These are phyloP conservation scores for Netelia fuscicornis DNA, from an alignment of 2,888 invertebrate species.

Conservation along the genomic window DNA sequence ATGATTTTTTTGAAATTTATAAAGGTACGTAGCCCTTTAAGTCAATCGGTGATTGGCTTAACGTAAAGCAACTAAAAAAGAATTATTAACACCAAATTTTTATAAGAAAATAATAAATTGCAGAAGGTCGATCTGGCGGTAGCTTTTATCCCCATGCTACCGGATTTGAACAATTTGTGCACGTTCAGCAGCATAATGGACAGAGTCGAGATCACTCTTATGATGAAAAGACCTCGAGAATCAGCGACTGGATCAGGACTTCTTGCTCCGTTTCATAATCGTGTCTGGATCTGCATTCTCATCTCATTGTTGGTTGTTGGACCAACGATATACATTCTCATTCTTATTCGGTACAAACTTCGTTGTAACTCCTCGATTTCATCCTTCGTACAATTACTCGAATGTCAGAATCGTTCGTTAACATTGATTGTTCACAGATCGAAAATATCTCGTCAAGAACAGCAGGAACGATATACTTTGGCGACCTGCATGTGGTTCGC, in stretches of 20 bases:
- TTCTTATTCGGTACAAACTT: conserved; percentile 86
- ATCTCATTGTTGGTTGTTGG: conserved; percentile 91
- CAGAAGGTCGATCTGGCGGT: conserved; percentile 92
- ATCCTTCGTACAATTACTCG: no score
- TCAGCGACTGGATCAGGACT: conserved; percentile 94
- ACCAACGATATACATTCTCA: conserved; percentile 91
- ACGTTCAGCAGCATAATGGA: conserved; percentile 89
- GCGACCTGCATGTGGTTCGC: conserved; percentile 94
- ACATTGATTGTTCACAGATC: conserved; percentile 69
- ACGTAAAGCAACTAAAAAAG: no score
- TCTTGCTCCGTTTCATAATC: conserved; percentile 91
- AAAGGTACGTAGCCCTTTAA: no score
- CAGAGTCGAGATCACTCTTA: conserved; percentile 91
- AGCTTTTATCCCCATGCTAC: conserved; percentile 90
- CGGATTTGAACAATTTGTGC: conserved; percentile 86
- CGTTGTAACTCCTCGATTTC: no score
- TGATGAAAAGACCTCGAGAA: conserved; percentile 92
- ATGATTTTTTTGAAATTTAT: no score
- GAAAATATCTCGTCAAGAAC: conserved; percentile 87
- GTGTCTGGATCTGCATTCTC: conserved; percentile 91
- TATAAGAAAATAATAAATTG: conserved; percentile 36
- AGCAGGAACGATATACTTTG: conserved; percentile 87
- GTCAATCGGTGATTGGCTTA: no score
- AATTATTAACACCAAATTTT: no score
- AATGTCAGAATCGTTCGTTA: no score